These are phyloP conservation scores for Mastigias papua DNA, from an alignment of 30 jellyfish, hydroid and myxozoan genomes.

Conservation along the genomic window DNA sequence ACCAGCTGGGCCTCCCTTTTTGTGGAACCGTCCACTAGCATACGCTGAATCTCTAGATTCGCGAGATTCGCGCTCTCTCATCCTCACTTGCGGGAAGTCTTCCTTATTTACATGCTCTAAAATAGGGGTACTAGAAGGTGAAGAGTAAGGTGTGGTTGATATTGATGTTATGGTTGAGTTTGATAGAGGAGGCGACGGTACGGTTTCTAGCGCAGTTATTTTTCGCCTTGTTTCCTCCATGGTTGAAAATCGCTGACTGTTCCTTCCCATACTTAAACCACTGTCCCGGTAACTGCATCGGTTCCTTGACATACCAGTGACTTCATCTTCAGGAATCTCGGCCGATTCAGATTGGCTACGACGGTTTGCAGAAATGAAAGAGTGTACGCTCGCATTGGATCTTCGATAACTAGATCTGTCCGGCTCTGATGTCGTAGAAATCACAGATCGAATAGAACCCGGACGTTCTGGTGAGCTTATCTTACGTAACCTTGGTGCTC, in stretches of 20 bases:
- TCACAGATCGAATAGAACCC: slow-evolving; percentile 66
- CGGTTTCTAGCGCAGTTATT: slow-evolving; percentile 54
- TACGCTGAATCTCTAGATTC: slow-evolving; percentile 90
- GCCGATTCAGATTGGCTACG: slow-evolving; percentile 69
- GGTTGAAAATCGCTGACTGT: slow-evolving; percentile 64
- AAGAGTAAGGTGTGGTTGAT: slow-evolving; percentile 61
- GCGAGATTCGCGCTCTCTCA: slow-evolving; percentile 73
- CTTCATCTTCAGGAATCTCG: slow-evolving; percentile 32
- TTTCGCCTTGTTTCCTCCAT: slow-evolving; percentile 70
- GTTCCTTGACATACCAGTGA: slow-evolving; percentile 6
- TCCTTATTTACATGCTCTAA: slow-evolving; percentile 47
- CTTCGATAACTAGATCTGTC: slow-evolving; percentile 59
- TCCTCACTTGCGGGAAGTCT: slow-evolving; percentile 34
- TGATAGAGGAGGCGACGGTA: slow-evolving; percentile 29
- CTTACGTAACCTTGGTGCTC: slow-evolving; percentile 36
- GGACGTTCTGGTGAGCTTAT: slow-evolving; percentile 69
- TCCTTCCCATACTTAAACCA: slow-evolving; percentile 67
- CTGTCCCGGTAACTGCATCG: slow-evolving; percentile 73
- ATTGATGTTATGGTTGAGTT: slow-evolving; percentile 28
- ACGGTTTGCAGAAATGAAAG: slow-evolving; percentile 33
- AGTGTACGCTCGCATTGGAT: slow-evolving; percentile 54
- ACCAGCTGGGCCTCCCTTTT: slow-evolving; percentile 46
- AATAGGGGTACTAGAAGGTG: slow-evolving; percentile 71
- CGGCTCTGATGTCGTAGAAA: slow-evolving; percentile 70
- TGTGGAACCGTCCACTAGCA: slow-evolving; percentile 82